phyloP scores from a whole-genome alignment of 2,888 invertebrate genomes.

The Toxonevra muliebris region DNA sequence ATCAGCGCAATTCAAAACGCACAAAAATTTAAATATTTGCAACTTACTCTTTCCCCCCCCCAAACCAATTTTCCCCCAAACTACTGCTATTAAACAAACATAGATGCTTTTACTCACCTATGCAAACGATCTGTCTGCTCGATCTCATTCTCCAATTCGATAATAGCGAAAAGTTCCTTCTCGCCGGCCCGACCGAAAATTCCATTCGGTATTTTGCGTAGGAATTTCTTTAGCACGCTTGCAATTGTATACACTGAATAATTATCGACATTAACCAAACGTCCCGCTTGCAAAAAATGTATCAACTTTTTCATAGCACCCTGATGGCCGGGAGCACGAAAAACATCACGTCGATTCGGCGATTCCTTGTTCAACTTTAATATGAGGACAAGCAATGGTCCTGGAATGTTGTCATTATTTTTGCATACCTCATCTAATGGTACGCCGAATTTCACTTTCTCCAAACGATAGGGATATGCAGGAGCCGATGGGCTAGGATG shows the following conservation, averaged over 20 bases:
- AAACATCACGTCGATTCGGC: conserved; percentile 91
- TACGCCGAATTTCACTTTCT: conserved; percentile 95
- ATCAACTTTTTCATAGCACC: conserved; percentile 93
- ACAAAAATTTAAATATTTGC: too few species aligned
- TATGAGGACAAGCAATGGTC: conserved; percentile 89
- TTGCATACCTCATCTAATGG: conserved; percentile 93
- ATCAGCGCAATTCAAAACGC: too few species aligned
- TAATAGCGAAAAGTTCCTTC: conserved; percentile 86
- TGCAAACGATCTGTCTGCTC: conserved; percentile 93
- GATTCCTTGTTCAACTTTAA: conserved; percentile 95
- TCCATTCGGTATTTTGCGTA: conserved; percentile 95
- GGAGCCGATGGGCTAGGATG: conserved; percentile 74
- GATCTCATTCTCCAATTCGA: conserved; percentile 81
- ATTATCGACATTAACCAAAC: conserved; percentile 91
- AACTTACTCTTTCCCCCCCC: too few species aligned
- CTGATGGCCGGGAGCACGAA: conserved; percentile 94
- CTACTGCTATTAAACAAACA: conserved; percentile 4
- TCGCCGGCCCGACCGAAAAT: conserved; percentile 94
- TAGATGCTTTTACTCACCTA: conserved; percentile 70
- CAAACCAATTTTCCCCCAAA: too few species aligned
- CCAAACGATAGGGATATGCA: conserved; percentile 83
- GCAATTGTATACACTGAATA: conserved; percentile 98
- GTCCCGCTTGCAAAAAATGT: conserved; percentile 88
- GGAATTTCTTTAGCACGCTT: conserved; percentile 96
- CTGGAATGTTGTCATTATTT: conserved; percentile 94